phyloP scores from a whole-genome alignment of 1,140 invertebrate genomes.

The Drosophila insularis region DNA sequence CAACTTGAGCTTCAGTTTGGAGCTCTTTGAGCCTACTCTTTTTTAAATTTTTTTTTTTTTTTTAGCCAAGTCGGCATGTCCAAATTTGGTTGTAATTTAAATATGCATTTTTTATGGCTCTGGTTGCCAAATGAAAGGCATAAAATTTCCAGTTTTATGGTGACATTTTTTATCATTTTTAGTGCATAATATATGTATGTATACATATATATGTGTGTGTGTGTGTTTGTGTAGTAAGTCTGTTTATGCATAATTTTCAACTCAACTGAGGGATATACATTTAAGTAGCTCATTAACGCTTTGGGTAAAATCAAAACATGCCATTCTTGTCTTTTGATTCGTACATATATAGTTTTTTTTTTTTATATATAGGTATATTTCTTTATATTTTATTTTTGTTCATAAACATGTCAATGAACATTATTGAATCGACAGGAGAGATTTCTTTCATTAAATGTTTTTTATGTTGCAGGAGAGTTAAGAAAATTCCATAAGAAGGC shows the following conservation, averaged over 20 bases:
- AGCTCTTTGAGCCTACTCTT: conserved; percentile 43
- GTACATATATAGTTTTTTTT: too few species aligned
- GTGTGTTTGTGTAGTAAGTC: background rate
- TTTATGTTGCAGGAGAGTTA: too few species aligned
- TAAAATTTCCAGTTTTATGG: conserved; percentile 35
- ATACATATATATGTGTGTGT: background rate
- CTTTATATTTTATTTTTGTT: background rate
- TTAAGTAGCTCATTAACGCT: conserved; percentile 23
- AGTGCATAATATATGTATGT: background rate
- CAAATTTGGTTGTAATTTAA: conserved; percentile 57
- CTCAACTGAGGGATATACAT: conserved; percentile 19
- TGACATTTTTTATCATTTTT: conserved; percentile 15
- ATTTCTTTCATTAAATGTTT: too few species aligned
- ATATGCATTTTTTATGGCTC: conserved; percentile 57
- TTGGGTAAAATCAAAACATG: conserved; percentile 13
- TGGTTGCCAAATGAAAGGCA: conserved; percentile 21
- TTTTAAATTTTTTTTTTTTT: too few species aligned
- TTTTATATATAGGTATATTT: too few species aligned
- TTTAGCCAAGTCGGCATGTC: conserved; percentile 19
- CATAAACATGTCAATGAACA: background rate
- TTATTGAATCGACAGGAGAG: too few species aligned
- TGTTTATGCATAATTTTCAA: conserved; percentile 9
- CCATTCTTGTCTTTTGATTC: background rate
- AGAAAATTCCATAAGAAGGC: too few species aligned
- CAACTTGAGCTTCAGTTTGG: conserved; percentile 23